These are phyloP conservation scores for Rhinichthys osculus DNA, from an alignment of 2,797 vertebrate genomes.

Conservation along the genomic window DNA sequence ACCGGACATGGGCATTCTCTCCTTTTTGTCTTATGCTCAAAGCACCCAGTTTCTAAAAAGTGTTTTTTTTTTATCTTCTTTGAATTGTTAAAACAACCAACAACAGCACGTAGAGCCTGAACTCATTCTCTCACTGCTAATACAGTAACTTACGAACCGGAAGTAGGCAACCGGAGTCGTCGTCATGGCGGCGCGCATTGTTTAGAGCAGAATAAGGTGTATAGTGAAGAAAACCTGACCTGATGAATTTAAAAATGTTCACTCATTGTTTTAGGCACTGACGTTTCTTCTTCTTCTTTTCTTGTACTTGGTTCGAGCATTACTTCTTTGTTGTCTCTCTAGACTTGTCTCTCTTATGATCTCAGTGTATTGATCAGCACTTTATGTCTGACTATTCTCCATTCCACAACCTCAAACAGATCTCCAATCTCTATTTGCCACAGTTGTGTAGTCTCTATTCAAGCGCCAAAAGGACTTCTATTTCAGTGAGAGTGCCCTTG, in stretches of 20 bases:
- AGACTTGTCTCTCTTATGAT: constrained; percentile 1
- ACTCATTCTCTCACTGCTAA: too few relatives aligned
- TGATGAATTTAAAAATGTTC: not conserved
- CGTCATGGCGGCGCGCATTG: too few relatives aligned
- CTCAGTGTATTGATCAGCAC: constrained; percentile 28
- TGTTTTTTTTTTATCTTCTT: too few relatives aligned
- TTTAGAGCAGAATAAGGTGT: too few relatives aligned
- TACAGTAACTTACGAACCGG: too few relatives aligned
- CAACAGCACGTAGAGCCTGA: too few relatives aligned
- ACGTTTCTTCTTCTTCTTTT: not conserved
- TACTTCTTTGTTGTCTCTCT: not conserved
- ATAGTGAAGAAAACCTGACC: not conserved
- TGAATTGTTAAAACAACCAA: too few relatives aligned
- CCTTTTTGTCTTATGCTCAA: too few relatives aligned
- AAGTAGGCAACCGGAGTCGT: too few relatives aligned
- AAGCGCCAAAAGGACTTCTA: constrained; percentile 14
- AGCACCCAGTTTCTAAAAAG: too few relatives aligned
- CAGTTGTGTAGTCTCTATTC: not conserved
- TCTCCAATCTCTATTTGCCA: constrained; percentile 13
- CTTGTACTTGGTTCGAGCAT: not conserved
- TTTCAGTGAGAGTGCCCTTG: not conserved
- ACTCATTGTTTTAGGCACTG: not conserved
- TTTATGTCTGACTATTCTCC: not conserved
- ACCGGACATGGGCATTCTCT: too few relatives aligned
- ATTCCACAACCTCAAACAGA: constrained; percentile 14